Evolutionary conservation across 2,797 vertebrate species (phyloP).

Genomic region (Spinibarbus caldwelli): DNA sequence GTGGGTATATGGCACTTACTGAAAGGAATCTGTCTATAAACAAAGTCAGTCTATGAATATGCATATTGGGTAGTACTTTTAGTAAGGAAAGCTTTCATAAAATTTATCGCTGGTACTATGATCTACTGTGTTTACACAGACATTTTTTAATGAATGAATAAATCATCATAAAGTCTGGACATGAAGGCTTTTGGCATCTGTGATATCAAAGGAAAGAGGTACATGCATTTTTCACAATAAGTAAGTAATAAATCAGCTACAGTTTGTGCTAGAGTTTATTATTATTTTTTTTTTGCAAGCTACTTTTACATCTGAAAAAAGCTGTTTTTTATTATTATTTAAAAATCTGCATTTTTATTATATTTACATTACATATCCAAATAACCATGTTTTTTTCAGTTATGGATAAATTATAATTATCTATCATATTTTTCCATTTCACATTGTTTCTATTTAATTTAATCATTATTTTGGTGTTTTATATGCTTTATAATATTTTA

Average conservation of each 20-base stretch:
- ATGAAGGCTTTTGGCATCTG: not conserved
- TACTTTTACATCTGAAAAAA: too few species aligned
- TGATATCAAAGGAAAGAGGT: not conserved
- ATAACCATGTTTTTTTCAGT: accelerated
- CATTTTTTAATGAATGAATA: constrained; percentile 25
- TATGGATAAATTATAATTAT: not conserved
- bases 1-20: constrained; percentile 20
- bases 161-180: constrained; percentile 13
- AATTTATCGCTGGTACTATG: not conserved
- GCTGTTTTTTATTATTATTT: too few species aligned
- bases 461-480: not conserved
- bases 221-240: constrained; percentile 16
- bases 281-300: not conserved
- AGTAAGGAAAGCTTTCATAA: constrained; percentile 4
- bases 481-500: not conserved
- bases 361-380: not conserved
- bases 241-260: not conserved
- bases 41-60: constrained; percentile 9
- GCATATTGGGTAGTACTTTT: not conserved
- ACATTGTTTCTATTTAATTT: not conserved
- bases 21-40: not conserved
- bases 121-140: not conserved
- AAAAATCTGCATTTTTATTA: too few species aligned
- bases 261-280: not conserved
- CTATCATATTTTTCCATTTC: not conserved